Evolutionary conservation across 2,888 invertebrate genomes (phyloP).

Genomic region (Leptopterna dolabrata): DNA sequence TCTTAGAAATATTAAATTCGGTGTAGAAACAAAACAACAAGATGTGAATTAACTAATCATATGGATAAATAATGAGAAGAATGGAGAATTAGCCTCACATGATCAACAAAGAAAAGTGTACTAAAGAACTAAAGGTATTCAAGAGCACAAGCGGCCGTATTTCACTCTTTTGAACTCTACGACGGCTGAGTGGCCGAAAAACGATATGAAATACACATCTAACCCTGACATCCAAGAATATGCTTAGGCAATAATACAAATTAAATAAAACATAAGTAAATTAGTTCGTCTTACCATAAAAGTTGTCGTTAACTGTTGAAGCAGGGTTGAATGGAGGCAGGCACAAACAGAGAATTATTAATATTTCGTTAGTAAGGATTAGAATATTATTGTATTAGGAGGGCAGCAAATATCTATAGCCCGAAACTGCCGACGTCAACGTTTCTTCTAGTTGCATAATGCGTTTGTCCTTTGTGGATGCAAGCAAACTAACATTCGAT

Average conservation of each 20-base stretch:
- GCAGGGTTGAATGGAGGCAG: constrained; percentile 62
- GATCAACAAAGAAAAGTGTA: too few relatives aligned
- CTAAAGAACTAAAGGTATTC: too few relatives aligned
- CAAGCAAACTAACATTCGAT: not conserved
- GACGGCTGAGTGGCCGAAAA: too few relatives aligned
- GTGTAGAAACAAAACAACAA: not conserved
- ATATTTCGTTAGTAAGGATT: constrained; percentile 57
- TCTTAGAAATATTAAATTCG: not conserved
- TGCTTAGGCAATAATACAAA: too few relatives aligned
- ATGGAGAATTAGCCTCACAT: too few relatives aligned
- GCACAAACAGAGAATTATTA: constrained; percentile 59
- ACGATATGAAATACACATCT: too few relatives aligned
- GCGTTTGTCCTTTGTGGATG: not conserved
- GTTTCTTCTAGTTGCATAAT: not conserved
- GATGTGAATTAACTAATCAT: too few relatives aligned
- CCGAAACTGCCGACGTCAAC: constrained; percentile 2
- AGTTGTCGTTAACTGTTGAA: constrained; percentile 96
- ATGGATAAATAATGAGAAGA: too few relatives aligned
- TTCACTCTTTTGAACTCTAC: too few relatives aligned
- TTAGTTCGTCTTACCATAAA: constrained; percentile 91
- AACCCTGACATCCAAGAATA: too few relatives aligned
- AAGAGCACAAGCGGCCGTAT: too few relatives aligned
- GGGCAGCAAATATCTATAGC: not conserved
- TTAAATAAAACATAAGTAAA: constrained; percentile 36
- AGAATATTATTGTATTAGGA: constrained; percentile 12